These are phyloP conservation scores for Netelia melanura DNA, from an alignment of 2,888 invertebrate species.

Conservation along the genomic window DNA sequence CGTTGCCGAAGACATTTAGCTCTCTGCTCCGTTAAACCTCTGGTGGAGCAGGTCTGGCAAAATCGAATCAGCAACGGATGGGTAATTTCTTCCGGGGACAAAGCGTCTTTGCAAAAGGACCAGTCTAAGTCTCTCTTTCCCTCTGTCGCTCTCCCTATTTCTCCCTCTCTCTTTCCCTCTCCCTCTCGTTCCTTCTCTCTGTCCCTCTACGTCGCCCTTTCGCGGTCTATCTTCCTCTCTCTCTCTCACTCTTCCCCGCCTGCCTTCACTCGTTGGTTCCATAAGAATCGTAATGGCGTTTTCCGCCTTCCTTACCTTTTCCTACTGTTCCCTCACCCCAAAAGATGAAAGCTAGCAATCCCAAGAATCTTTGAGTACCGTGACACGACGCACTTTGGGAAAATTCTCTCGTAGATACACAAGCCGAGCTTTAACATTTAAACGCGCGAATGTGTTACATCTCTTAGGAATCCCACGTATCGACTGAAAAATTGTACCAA, in stretches of 20 bases:
- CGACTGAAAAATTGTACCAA: too few relatives aligned
- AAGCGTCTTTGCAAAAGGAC: constrained; percentile 63
- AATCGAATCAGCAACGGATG: constrained; percentile 78
- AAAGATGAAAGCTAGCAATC: constrained; percentile 20
- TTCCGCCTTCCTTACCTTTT: constrained; percentile 11
- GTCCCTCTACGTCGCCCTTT: not conserved
- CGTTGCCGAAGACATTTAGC: constrained; percentile 76
- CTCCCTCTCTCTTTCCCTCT: constrained; percentile 1
- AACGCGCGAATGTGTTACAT: too few relatives aligned
- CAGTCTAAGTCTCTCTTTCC: constrained; percentile 35
- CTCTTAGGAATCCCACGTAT: too few relatives aligned
- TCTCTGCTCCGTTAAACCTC: constrained; percentile 74
- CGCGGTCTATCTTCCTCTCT: too few relatives aligned
- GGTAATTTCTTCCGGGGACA: constrained; percentile 74
- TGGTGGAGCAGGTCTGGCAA: constrained; percentile 66
- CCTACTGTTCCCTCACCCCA: constrained; percentile 16
- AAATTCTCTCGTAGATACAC: not conserved
- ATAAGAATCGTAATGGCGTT: constrained; percentile 59
- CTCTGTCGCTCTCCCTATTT: constrained; percentile 20
- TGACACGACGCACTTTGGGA: constrained; percentile 15
- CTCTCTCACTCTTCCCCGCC: too few relatives aligned
- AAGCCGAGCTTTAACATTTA: too few relatives aligned
- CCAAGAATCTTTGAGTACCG: constrained; percentile 2
- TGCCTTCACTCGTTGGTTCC: not conserved
- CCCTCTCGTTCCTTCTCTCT: not conserved